phyloP scores from a whole-genome alignment of 1,140 invertebrate genomes.

The Tigriopus japonicus region DNA sequence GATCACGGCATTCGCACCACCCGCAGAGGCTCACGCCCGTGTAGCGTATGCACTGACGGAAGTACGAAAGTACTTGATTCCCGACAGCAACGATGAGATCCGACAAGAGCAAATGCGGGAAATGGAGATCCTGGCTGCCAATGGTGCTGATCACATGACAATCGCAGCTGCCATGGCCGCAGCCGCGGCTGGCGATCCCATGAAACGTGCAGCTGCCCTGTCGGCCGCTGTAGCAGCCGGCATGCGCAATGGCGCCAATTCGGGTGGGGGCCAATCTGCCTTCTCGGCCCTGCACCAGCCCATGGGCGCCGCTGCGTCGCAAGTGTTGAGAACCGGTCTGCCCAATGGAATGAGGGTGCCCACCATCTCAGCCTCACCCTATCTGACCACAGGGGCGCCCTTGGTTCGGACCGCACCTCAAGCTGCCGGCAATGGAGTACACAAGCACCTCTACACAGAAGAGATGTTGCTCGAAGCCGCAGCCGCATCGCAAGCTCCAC shows the following conservation, averaged over 20 bases:
- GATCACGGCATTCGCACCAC: conserved; percentile 74
- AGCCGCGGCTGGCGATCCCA: not conserved
- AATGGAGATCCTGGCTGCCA: conserved; percentile 39
- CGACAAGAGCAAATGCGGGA: conserved; percentile 52
- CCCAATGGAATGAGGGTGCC: not conserved
- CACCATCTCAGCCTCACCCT: not conserved
- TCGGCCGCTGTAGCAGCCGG: not conserved
- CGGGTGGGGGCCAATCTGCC: not conserved
- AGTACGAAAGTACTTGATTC: conserved; percentile 28
- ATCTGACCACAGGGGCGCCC: not conserved
- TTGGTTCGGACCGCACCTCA: not conserved
- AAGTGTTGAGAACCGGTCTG: not conserved
- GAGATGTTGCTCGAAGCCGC: not conserved
- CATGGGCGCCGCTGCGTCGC: not conserved
- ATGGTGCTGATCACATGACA: not conserved
- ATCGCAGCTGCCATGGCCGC: not conserved
- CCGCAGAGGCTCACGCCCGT: conserved; percentile 72
- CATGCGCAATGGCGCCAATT: not conserved
- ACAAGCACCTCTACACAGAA: not conserved
- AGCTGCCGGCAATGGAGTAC: not conserved
- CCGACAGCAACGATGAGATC: conserved; percentile 50
- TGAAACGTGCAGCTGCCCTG: not conserved
- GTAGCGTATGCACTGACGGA: conserved; percentile 72
- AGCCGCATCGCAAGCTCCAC: not conserved
- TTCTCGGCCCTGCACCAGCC: not conserved